Conservation (phyloP, 1,140 invertebrate genomes). For the Macrocentrus cingulum region DNA sequence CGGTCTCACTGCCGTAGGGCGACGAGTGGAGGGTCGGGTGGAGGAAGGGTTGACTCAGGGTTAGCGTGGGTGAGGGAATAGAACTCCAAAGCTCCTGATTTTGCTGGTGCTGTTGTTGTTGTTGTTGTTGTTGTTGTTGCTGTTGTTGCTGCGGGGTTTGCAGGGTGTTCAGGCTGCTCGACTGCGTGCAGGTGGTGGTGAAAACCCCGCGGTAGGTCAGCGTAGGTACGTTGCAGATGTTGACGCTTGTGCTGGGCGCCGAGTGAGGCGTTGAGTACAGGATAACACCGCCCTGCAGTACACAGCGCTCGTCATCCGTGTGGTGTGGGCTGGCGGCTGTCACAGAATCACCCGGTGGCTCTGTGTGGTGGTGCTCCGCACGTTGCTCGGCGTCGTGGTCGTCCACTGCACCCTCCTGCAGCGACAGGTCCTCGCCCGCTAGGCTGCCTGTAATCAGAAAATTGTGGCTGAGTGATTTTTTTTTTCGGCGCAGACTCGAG, state of each 20-base stretch:
- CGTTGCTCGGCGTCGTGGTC: constrained; percentile 53
- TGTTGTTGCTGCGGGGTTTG: constrained; percentile 46
- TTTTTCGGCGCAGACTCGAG: constrained; percentile 1
- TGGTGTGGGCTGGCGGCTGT: too few relatives aligned
- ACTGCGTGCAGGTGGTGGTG: constrained; percentile 65
- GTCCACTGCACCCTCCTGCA: constrained; percentile 64
- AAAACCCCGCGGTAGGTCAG: constrained; percentile 69
- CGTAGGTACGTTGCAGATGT: constrained; percentile 61
- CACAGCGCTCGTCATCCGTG: constrained; percentile 50
- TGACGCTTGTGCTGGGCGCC: constrained; percentile 52
- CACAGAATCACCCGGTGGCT: too few relatives aligned
- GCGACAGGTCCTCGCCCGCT: constrained; percentile 74
- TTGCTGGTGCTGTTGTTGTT: constrained; percentile 39
- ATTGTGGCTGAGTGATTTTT: too few relatives aligned
- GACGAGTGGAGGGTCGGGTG: constrained; percentile 45
- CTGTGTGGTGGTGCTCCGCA: constrained; percentile 55
- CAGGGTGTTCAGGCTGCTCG: constrained; percentile 55
- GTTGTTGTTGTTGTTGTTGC: constrained; percentile 40
- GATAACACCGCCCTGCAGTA: constrained; percentile 52
- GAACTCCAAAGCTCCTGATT: constrained; percentile 53
- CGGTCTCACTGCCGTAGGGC: constrained; percentile 49
- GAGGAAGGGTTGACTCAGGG: constrained; percentile 49
- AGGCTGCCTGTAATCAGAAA: constrained; percentile 68
- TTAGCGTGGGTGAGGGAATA: constrained; percentile 57
- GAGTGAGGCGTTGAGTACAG: constrained; percentile 50